Evolutionary conservation across 1,140 invertebrate genomes (phyloP), one percentile per base, ranked within the genome.

Genomic region (Drosophila quadrilineata): DNA sequence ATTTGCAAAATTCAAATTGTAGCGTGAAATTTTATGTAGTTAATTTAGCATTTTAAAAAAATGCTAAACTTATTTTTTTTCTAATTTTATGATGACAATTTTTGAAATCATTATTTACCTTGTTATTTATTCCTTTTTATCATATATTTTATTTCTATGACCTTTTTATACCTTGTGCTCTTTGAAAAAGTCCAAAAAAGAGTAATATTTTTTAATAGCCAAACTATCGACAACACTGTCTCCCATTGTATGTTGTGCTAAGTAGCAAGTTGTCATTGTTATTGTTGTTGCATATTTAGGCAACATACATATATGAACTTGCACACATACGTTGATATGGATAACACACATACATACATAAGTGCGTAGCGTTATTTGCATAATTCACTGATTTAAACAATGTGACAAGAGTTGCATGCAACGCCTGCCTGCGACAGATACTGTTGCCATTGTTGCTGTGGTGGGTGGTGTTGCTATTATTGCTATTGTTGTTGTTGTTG

Each of bases 341-440:
- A 43, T 16, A 57, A 17, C 26, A 43, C 56, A 56, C 40, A 36
- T 16, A 41, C 56, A 56, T 45, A 40, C 9, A 19, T 73, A 31
- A 35, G 53, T 58, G 46, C 48, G 40, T 41, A 22, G 26, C 24
- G n/a, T n/a, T 56, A 84, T 82, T 84, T 82, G 77, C 77, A 82
- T 82, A 85, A 82, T 85, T 84, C 70, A 77, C 65, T 84, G 77
- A 63, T 62, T 63, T 74, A 82, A 72, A 82, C 77, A 82, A 84
- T 82, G 77, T 62, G 77, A 84, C 77, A 82, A 71, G n/a, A n/a
- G 73, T 63, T 84, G 77, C 77, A 65, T 82, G 77, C 73, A 66
- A 84, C 77, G 73, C 69, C 77, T 80, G 76, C 57, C 59, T 71
- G 66, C 63, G 41, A 59, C 45, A 52, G 63, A 38, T 52, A 21